These are phyloP conservation scores for Camarhynchus parvulus DNA, from an alignment of 2,113 vertebrate species.

Conservation along the genomic window DNA sequence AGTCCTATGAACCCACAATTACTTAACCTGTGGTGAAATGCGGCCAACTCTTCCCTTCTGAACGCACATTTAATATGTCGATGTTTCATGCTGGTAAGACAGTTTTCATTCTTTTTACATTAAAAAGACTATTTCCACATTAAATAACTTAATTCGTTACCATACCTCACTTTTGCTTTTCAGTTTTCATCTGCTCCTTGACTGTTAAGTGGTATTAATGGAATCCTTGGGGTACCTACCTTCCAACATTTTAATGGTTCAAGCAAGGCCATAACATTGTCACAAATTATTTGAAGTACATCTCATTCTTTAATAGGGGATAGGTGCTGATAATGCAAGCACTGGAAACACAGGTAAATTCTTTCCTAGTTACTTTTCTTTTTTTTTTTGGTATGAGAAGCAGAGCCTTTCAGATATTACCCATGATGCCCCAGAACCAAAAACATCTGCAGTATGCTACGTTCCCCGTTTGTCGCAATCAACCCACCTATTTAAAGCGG, in stretches of 20 bases:
- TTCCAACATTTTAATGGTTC: background rate
- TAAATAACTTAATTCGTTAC: background rate
- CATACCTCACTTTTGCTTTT: background rate
- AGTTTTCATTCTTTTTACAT: background rate
- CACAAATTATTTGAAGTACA: background rate
- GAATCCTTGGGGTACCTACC: background rate
- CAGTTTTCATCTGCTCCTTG: background rate
- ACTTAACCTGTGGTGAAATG: background rate
- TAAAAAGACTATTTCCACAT: background rate
- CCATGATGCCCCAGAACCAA: slow-evolving; percentile 17
- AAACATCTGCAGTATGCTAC: slow-evolving; percentile 52
- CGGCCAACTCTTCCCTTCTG: background rate
- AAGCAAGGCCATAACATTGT: background rate
- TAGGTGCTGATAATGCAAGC: background rate
- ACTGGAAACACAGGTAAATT: background rate
- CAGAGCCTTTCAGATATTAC: background rate
- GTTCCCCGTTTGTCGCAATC: background rate
- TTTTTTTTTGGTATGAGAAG: background rate
- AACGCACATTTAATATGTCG: accelerated
- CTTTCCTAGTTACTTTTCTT: background rate
- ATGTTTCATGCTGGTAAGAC: background rate
- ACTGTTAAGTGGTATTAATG: background rate
- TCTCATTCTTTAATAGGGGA: background rate
- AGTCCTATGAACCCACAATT: background rate
- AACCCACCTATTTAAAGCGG: background rate